These are phyloP conservation scores for Agrypnus murinus DNA, from an alignment of 2,888 invertebrate species.

Conservation along the genomic window DNA sequence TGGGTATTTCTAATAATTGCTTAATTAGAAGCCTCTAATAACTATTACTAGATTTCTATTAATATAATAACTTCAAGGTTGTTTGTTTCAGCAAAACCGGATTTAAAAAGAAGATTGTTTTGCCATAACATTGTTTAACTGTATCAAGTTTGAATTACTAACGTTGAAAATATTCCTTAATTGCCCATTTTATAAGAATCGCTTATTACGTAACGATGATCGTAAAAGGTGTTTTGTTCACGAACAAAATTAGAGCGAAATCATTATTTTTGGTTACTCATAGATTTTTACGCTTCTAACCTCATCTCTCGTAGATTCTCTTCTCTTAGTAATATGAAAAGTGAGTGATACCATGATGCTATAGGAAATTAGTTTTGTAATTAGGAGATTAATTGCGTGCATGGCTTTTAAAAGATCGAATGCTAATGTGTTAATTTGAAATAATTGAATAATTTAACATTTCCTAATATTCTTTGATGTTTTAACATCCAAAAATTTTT, in stretches of 20 bases:
- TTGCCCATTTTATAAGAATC: slow-evolving; percentile 24
- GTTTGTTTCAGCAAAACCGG: slow-evolving; percentile 32
- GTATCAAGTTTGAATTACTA: slow-evolving; percentile 20
- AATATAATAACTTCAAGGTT: slow-evolving; percentile 35
- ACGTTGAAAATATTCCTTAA: slow-evolving; percentile 22
- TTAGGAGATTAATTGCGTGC: not conserved
- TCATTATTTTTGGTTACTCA: slow-evolving; percentile 24
- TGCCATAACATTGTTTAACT: slow-evolving; percentile 8
- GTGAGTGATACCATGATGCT: slow-evolving; percentile 9
- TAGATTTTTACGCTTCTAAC: too few species aligned
- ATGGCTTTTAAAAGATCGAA: not conserved
- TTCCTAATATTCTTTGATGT: not conserved
- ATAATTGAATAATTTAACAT: not conserved
- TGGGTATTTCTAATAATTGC: slow-evolving; percentile 29
- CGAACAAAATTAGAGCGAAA: slow-evolving; percentile 27
- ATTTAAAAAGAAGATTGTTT: slow-evolving; percentile 19
- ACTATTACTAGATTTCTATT: slow-evolving; percentile 33
- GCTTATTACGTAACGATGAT: slow-evolving; percentile 20
- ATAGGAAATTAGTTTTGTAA: slow-evolving; percentile 10
- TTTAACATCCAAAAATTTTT: slow-evolving; percentile 2
- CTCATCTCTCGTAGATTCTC: too few species aligned
- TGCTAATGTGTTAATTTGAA: not conserved
- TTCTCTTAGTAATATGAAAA: slow-evolving; percentile 3
- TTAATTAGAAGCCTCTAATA: slow-evolving; percentile 34
- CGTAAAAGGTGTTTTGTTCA: slow-evolving; percentile 2